phyloP scores from a whole-genome alignment of 2,113 vertebrate species.

The Plecturocebus donacophilus region DNA sequence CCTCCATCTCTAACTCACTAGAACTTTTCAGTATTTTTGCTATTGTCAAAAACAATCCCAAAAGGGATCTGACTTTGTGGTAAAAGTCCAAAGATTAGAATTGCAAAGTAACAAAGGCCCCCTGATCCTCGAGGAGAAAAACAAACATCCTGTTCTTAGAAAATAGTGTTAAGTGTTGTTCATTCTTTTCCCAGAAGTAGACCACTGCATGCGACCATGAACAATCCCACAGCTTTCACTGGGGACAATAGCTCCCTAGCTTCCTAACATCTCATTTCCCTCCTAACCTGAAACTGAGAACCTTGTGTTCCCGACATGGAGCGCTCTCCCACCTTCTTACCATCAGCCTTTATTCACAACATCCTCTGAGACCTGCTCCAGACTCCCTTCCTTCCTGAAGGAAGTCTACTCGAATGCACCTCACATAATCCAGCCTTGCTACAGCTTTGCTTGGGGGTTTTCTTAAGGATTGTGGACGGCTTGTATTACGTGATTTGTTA shows the following conservation, averaged over 20 bases:
- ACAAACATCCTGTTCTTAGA: slow-evolving; percentile 70
- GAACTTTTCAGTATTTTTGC: neutral
- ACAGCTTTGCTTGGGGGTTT: neutral
- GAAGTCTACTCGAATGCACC: slow-evolving; percentile 27
- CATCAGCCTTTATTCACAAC: neutral
- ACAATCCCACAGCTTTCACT: neutral
- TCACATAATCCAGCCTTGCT: neutral
- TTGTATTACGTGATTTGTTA: neutral
- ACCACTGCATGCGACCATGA: neutral
- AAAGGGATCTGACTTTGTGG: slow-evolving; percentile 34
- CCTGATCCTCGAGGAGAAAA: slow-evolving; percentile 13
- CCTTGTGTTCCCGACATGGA: neutral
- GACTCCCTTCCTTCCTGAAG: slow-evolving; percentile 66
- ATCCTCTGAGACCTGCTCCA: slow-evolving; percentile 30
- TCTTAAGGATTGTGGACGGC: neutral
- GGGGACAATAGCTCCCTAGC: slow-evolving; percentile 33
- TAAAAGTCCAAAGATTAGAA: slow-evolving; percentile 38
- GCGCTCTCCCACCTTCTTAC: neutral
- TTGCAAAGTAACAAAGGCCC: slow-evolving; percentile 27
- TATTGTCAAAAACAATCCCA: slow-evolving; percentile 41
- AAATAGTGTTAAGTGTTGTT: neutral
- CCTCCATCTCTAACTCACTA: neutral
- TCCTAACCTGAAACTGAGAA: slow-evolving; percentile 2
- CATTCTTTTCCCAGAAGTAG: slow-evolving; percentile 66
- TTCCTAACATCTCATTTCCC: slow-evolving; percentile 29